Evolutionary conservation across 2,113 vertebrate species (phyloP).

Genomic region (Ptilonorhynchus violaceus): DNA sequence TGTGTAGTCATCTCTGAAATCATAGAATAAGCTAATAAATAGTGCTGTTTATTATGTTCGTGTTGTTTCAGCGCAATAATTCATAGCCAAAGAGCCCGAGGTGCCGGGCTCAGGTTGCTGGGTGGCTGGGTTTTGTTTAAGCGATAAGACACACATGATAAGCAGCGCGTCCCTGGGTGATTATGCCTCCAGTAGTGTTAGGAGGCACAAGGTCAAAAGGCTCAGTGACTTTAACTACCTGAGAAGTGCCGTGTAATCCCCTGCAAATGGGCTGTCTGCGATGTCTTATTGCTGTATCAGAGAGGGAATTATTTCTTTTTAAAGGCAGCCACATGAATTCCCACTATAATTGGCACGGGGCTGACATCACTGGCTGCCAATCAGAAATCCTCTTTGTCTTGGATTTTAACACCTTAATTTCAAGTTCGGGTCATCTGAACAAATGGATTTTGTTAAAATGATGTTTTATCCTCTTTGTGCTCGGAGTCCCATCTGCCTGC

Average conservation of each 20-base stretch:
- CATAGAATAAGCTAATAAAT: conserved; percentile 73
- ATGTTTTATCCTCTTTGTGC: neutral
- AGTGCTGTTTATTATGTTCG: conserved; percentile 42
- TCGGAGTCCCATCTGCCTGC: neutral
- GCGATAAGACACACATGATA: conserved; percentile 26
- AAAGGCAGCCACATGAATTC: conserved; percentile 15
- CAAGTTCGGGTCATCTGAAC: neutral
- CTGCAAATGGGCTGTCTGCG: conserved; percentile 36
- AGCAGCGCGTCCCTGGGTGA: neutral
- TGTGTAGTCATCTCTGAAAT: conserved; percentile 50
- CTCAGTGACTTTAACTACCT: conserved; percentile 56
- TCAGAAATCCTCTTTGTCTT: neutral
- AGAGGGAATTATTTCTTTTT: conserved; percentile 40
- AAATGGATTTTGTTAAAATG: neutral
- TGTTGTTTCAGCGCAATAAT: conserved; percentile 11
- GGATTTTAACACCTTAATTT: conserved; percentile 2
- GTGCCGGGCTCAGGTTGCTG: conserved; percentile 23
- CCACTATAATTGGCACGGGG: neutral
- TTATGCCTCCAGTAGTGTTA: neutral
- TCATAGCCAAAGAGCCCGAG: conserved; percentile 1
- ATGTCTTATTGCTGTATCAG: conserved; percentile 18
- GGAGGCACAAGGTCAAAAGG: conserved; percentile 46
- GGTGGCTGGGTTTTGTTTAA: conserved; percentile 48
- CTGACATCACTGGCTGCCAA: conserved; percentile 33
- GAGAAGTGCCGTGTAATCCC: conserved; percentile 54